Evolutionary conservation across 2,888 invertebrate genomes (phyloP).

Genomic region (Trisateles emortualis): DNA sequence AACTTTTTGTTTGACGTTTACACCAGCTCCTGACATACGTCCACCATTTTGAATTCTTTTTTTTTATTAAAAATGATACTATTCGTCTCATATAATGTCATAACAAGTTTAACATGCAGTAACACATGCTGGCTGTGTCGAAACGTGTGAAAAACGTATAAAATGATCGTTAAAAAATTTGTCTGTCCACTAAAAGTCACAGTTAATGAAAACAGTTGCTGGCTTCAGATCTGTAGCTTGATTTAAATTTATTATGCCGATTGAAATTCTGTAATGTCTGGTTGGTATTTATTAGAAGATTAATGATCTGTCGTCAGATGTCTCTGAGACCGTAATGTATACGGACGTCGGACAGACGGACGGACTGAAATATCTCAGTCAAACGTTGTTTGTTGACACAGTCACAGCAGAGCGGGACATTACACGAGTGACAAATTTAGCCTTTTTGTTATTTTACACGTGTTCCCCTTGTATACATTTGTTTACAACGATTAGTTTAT

Average conservation of each 20-base stretch:
- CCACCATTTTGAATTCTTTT: slow-evolving; percentile 55
- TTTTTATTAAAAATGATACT: slow-evolving; percentile 76
- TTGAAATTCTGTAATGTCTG: slow-evolving; percentile 51
- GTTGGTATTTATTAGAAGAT: slow-evolving; percentile 83
- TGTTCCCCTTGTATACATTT: slow-evolving; percentile 50
- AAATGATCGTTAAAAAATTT: slow-evolving; percentile 71
- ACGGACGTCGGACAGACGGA: slow-evolving; percentile 54
- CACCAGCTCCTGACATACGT: slow-evolving; percentile 55
- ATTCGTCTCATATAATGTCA: slow-evolving; percentile 75
- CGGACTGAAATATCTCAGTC: slow-evolving; percentile 73
- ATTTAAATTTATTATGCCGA: slow-evolving; percentile 48
- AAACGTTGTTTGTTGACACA: slow-evolving; percentile 73
- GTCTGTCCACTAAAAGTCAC: slow-evolving; percentile 77
- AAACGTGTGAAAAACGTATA: slow-evolving; percentile 79
- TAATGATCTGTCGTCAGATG: slow-evolving; percentile 82
- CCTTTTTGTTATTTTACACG: slow-evolving; percentile 60
- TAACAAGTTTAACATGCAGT: slow-evolving; percentile 69
- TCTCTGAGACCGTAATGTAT: slow-evolving; percentile 76
- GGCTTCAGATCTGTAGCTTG: slow-evolving; percentile 22
- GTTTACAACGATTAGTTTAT: slow-evolving; percentile 36
- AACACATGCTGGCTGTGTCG: slow-evolving; percentile 50
- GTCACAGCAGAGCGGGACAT: slow-evolving; percentile 62
- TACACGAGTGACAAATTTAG: slow-evolving; percentile 64
- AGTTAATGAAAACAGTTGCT: slow-evolving; percentile 58
- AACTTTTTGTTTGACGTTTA: slow-evolving; percentile 63